These are phyloP conservation scores for Glyphotaelius pellucidus DNA, from an alignment of 2,888 invertebrate genomes.

Conservation along the genomic window DNA sequence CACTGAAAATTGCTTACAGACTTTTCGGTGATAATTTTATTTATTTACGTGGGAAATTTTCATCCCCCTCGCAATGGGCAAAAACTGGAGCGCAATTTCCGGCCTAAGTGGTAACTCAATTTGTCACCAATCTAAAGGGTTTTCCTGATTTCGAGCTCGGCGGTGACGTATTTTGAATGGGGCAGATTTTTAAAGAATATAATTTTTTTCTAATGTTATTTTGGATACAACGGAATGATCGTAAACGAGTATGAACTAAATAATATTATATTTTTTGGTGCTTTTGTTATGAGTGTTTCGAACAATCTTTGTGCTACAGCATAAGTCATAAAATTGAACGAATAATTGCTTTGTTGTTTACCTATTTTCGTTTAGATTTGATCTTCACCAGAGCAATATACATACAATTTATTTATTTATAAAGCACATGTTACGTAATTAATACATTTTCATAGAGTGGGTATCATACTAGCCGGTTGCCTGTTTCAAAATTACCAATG, in stretches of 20 bases:
- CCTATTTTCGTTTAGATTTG: no score
- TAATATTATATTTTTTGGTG: neutral
- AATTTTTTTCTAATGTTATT: neutral
- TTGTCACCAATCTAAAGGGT: constrained; percentile 31
- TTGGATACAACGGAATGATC: neutral
- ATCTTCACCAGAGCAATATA: no score
- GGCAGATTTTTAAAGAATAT: neutral
- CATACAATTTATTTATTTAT: no score
- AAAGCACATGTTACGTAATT: no score
- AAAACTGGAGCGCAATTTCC: constrained; percentile 34
- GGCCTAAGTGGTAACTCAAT: constrained; percentile 29
- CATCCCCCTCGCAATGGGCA: constrained; percentile 16
- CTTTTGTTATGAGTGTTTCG: neutral
- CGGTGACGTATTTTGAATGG: neutral
- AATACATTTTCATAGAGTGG: no score
- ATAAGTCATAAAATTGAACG: neutral
- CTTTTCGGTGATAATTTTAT: constrained; percentile 5
- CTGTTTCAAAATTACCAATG: no score
- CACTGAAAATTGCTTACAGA: neutral
- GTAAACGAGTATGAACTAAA: neutral
- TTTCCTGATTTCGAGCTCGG: neutral
- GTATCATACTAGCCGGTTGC: no score
- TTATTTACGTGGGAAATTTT: neutral
- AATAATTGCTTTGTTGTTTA: neutral
- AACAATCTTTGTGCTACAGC: neutral